Percentiles rank a stretch among this genome's conserved stretches.
Conservation (phyloP, 2,113 vertebrate species). For the Coreoperca whiteheadi region DNA sequence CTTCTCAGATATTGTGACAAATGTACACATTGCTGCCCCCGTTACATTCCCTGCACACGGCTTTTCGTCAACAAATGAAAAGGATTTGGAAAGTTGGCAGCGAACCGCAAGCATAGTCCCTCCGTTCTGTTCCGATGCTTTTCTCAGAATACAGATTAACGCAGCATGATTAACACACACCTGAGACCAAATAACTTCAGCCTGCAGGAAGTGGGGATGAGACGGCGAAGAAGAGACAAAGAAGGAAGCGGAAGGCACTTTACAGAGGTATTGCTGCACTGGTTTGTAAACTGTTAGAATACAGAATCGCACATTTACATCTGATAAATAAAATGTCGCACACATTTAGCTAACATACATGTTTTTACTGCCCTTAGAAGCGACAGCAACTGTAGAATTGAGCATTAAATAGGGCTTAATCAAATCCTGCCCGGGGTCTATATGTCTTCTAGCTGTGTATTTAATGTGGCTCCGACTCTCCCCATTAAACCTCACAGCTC, state of each 20-base stretch:
- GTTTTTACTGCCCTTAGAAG: conserved; percentile 41
- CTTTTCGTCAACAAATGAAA: not conserved
- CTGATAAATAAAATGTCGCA: not conserved
- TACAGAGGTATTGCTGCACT: conserved; percentile 1
- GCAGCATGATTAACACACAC: conserved; percentile 35
- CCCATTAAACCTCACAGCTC: conserved; percentile 74
- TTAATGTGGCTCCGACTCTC: conserved; percentile 70
- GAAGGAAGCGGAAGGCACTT: not conserved
- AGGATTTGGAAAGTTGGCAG: conserved; percentile 33
- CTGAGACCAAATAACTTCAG: conserved; percentile 19
- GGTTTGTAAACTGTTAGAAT: conserved; percentile 1
- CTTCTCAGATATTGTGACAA: conserved; percentile 62
- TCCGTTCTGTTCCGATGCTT: conserved; percentile 7
- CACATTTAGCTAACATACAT: conserved; percentile 31
- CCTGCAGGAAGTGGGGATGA: conserved; percentile 16
- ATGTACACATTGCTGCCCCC: conserved; percentile 34
- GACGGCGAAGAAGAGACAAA: not conserved
- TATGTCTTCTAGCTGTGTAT: conserved; percentile 70
- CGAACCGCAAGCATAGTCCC: not conserved
- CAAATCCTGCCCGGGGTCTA: conserved; percentile 74
- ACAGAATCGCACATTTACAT: not conserved
- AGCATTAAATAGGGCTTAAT: conserved; percentile 72
- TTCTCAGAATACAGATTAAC: conserved; percentile 60
- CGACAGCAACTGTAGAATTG: conserved; percentile 38
- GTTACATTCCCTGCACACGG: not conserved